Percentiles rank a stretch among this genome's conserved stretches.
These are phyloP conservation scores for Stomatorhinus ivindoensis DNA, from an alignment of 2,113 vertebrate species.

Conservation along the genomic window DNA sequence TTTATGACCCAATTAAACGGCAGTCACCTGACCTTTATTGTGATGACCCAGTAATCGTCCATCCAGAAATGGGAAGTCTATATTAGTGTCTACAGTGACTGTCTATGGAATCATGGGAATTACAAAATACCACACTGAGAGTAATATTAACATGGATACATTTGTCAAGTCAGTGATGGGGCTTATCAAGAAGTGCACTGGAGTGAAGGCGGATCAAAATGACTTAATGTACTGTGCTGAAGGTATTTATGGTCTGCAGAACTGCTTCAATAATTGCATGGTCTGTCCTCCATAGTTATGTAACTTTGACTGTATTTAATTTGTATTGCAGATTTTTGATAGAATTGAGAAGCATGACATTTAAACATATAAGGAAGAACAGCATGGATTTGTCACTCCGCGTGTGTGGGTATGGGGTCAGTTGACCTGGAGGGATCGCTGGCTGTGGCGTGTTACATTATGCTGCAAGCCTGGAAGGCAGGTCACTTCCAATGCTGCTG, in stretches of 20 bases:
- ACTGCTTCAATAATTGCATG: background rate
- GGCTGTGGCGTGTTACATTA: background rate
- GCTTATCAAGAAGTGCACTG: background rate
- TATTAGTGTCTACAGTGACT: background rate
- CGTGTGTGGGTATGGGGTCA: background rate
- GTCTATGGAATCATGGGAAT: background rate
- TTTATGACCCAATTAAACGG: background rate
- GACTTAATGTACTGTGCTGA: background rate
- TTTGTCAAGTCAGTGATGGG: background rate
- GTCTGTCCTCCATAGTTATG: background rate
- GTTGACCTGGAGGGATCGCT: background rate
- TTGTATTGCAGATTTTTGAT: background rate
- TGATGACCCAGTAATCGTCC: background rate
- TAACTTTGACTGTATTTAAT: background rate
- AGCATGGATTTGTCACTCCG: background rate
- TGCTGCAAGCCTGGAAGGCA: background rate
- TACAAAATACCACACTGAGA: background rate
- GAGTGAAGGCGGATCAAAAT: background rate
- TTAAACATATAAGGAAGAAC: background rate
- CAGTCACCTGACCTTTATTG: background rate
- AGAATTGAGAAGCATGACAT: background rate
- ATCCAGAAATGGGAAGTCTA: background rate
- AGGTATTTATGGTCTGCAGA: background rate
- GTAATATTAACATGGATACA: background rate
- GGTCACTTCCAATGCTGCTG: background rate